Percentiles rank a stretch among this genome's conserved stretches.
These are phyloP conservation scores for Spinus pinus DNA, from an alignment of 2,797 vertebrate species.

Conservation along the genomic window DNA sequence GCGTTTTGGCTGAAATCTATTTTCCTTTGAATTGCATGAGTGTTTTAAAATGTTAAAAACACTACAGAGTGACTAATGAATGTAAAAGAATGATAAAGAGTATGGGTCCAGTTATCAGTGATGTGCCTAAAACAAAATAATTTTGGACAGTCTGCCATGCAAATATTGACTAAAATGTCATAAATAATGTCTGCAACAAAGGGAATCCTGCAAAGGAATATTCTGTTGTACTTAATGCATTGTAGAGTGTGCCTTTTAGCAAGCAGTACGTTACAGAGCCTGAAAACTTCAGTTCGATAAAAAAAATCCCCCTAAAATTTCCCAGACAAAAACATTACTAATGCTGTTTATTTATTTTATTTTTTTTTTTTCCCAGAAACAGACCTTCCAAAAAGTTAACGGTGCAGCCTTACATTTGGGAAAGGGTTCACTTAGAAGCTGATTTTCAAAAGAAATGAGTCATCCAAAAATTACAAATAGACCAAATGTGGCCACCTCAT, in stretches of 20 bases:
- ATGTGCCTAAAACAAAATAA: constrained; percentile 62
- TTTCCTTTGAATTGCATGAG: constrained; percentile 70
- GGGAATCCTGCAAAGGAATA: constrained; percentile 62
- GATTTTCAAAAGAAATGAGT: background rate
- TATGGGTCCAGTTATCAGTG: constrained; percentile 48
- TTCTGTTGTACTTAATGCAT: constrained; percentile 48
- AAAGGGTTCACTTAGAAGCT: background rate
- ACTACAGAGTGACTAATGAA: constrained; percentile 62
- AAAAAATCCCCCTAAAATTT: background rate
- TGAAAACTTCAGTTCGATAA: background rate
- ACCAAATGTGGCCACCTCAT: background rate
- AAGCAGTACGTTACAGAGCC: background rate
- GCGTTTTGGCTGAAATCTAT: constrained; percentile 70
- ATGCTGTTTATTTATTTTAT: background rate
- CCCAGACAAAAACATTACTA: background rate
- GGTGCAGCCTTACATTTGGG: background rate
- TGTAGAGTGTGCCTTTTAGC: constrained; percentile 20
- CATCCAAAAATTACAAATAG: background rate
- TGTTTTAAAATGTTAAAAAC: constrained; percentile 71
- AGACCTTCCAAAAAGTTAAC: background rate
- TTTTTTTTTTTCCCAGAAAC: background rate
- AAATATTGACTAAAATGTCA: constrained; percentile 67
- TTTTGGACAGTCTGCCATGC: constrained; percentile 47
- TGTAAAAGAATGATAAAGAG: constrained; percentile 67
- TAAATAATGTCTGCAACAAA: constrained; percentile 65